Base-by-base conservation (phyloP, 1,140 invertebrate species). In the Reticulitermes speratus region DNA sequence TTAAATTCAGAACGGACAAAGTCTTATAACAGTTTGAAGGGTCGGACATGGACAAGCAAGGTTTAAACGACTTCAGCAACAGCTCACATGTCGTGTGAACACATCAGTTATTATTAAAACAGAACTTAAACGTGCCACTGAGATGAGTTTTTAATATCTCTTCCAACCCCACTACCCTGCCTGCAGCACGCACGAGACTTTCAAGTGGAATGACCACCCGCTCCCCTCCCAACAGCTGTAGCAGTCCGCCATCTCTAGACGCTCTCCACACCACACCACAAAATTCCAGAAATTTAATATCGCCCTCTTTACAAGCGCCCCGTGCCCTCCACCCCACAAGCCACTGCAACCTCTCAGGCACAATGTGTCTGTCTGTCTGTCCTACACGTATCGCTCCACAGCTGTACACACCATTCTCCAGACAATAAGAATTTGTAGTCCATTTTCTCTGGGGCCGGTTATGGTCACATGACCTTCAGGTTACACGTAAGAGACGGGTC, bases 251-350 rank as follows among this genome's bases (percentile, higher is more conserved):
- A 30, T 75, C 65, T 75, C n/a, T 75, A 75, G 65, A 75, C n/a
- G 65, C 25, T 6, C 65, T 55, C 65, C 25, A 14, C 65, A 25
- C 65, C 65, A 30, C 65, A 30, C 65, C 65, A 75, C 65, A 65
- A 84, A 52, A 84, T 84, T 84, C 84, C 84, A 84, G 48, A 84
- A 84, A 84, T 84, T 85, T 85, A 85, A 85, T 85, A 69, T 85
- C 85, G 65, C 85, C 23, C n/a, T 25, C n/a, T 85, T 44, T 85
- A 44, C 75, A 44, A 21, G 6, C 12, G n/a, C 8, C 52, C 38
- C 32, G 9, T 55, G 6, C 84, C 1, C 84, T 23, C 44, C 23
- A 30, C 25, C 65, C 65, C n/a, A 30, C 1, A 25, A 75, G 65
- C 65, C 30, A 30, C 65, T 75, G 25, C 65, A 9, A n/a, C 9